Conservation (phyloP, 2,113 vertebrate species). For the Neofelis nebulosa region DNA sequence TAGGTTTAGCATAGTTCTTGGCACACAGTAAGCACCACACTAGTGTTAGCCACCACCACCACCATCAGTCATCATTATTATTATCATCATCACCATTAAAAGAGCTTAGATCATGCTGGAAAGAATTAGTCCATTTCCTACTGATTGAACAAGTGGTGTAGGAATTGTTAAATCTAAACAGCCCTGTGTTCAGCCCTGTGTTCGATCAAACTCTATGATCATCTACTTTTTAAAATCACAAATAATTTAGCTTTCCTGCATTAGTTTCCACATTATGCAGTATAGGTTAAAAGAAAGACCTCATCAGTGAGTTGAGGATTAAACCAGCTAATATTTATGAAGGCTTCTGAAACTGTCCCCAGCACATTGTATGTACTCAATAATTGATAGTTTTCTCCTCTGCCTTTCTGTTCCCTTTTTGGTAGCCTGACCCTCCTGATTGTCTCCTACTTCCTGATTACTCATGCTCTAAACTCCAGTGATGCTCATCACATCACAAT, state of each 20-base stretch:
- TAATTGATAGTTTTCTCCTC: not conserved
- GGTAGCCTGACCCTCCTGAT: not conserved
- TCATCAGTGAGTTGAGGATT: not conserved
- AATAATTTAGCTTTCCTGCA: not conserved
- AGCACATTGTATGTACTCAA: not conserved
- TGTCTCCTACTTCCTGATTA: not conserved
- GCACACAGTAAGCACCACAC: not conserved
- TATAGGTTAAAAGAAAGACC: not conserved
- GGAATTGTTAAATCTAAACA: not conserved
- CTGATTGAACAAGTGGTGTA: not conserved
- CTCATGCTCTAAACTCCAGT: not conserved
- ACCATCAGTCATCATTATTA: not conserved
- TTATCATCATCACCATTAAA: not conserved
- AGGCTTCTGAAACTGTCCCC: not conserved
- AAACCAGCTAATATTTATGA: not conserved
- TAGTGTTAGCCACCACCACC: not conserved
- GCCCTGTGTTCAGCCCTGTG: not conserved
- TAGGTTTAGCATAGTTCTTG: not conserved
- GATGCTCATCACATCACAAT: not conserved
- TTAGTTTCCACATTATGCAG: not conserved
- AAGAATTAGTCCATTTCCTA: not conserved
- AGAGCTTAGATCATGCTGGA: not conserved
- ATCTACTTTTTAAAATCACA: not conserved
- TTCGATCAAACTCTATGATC: not conserved
- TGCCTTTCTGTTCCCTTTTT: not conserved